phyloP scores from a whole-genome alignment of 2,888 invertebrate species.

The Tipula lateralis region DNA sequence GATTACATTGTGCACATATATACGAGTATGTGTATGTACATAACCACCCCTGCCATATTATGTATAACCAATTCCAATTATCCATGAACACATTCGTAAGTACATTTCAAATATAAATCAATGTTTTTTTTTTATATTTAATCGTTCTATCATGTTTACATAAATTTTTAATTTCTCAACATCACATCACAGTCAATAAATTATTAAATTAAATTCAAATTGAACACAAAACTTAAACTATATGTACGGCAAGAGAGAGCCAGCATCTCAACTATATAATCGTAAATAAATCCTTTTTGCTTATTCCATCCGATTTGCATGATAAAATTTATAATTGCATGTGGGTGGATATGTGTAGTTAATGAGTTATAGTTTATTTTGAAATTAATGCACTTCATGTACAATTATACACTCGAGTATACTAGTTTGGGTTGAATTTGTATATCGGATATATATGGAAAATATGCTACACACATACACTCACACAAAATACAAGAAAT shows the following conservation, averaged over 20 bases:
- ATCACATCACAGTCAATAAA: conserved; percentile 24
- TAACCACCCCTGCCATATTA: background rate
- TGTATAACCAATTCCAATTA: conserved; percentile 9
- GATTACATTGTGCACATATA: background rate
- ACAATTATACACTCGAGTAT: background rate
- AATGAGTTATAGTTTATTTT: conserved; percentile 1
- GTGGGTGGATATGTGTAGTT: background rate
- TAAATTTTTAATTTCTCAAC: conserved; percentile 19
- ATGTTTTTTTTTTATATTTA: background rate
- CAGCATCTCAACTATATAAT: too few relatives aligned
- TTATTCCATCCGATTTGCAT: conserved; percentile 1
- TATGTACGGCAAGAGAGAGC: background rate
- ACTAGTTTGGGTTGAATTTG: background rate
- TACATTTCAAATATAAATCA: background rate
- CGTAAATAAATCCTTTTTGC: background rate
- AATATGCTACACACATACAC: background rate
- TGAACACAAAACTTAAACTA: background rate
- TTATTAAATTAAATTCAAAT: conserved; percentile 11
- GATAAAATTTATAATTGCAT: background rate
- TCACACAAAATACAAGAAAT: background rate
- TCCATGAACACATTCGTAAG: background rate
- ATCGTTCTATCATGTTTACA: conserved; percentile 24
- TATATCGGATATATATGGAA: background rate
- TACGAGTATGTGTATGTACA: too few relatives aligned
- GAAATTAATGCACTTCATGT: background rate